Base-by-base conservation (phyloP, 1,140 invertebrate species). In the Reticulitermes speratus region DNA sequence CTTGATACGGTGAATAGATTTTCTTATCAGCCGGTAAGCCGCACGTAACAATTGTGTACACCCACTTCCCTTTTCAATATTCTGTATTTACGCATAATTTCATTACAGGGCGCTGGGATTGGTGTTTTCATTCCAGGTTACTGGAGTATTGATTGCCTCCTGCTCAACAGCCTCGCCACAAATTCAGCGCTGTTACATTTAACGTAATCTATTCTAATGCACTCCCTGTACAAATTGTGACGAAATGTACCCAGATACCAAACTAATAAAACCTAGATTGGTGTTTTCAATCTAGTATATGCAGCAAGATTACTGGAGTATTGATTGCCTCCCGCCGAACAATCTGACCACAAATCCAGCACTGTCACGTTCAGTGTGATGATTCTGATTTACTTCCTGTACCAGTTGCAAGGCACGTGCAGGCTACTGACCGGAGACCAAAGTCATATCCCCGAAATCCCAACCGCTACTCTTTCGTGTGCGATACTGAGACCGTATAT, bases 21-120 rank as follows among this genome's bases (percentile, higher is more conserved):
- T 75, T 25, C 65, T 75, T 25, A 11, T 30, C 65, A 30, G 65
- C 25, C n/a, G 65, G n/a, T 75, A 30, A 11, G n/a, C 65, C 8
- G n/a, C 30, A 30, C 14, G n/a, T 75, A 30, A 30, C 65, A 30
- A 25, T 75, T 25, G 8, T 75, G 65, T 75, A 75, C 65, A 75
- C 65, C 25, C 65, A n/a, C 25, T 75, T 75, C 65, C 25, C 65
- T 75, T 75, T 75, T 30, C 65, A 75, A 30, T 75, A 30, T 75
- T 30, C 65, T n/a, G 65, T 75, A 30, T 75, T 75, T 75, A n/a
- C 65, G 65, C 25, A 75, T 75, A 75, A 75, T 75, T 75, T 75
- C 30, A 30, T 30, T 75, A 75, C 3, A 75, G 65, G 65, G 2
- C 65, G 25, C 14, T 75, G 65, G 65, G n/a, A 75, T 30, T 75